Percentiles rank a stretch among this genome's conserved stretches.
phyloP scores from a whole-genome alignment of 1,140 invertebrate species.

The Pogonomyrmex californicus region DNA sequence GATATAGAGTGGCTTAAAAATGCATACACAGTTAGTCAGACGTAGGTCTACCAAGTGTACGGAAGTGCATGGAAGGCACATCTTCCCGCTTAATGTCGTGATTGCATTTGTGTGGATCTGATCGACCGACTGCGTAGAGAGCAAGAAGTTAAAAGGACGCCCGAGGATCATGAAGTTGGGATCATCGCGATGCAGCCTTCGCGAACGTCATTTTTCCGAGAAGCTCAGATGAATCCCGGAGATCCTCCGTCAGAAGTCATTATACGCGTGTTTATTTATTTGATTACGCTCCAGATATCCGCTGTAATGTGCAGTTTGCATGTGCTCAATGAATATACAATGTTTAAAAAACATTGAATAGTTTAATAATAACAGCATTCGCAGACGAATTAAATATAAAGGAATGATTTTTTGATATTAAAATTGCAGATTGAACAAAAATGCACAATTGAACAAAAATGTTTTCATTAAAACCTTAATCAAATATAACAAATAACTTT shows the following conservation, averaged over 20 bases:
- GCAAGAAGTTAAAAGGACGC: constrained; percentile 73
- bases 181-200: constrained; percentile 75
- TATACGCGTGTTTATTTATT: constrained; percentile 21
- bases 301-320: constrained; percentile 11
- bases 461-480: not conserved
- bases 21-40: constrained; percentile 61
- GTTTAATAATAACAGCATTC: not conserved
- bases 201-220: not conserved
- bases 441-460: not conserved
- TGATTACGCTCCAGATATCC: constrained; percentile 29
- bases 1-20: constrained; percentile 55
- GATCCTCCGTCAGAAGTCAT: constrained; percentile 24
- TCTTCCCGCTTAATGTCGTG: constrained; percentile 73
- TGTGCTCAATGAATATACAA: not conserved
- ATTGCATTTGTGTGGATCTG: constrained; percentile 83
- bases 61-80: constrained; percentile 50
- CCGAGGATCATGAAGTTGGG: constrained; percentile 67
- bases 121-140: constrained; percentile 65
- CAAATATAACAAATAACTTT: not conserved
- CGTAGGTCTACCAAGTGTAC: not conserved
- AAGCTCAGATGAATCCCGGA: not conserved
- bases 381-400: not conserved
- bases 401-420: not conserved
- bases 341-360: not conserved
- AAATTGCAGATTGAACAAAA: not conserved